These are phyloP conservation scores for Mareca strepera DNA, from an alignment of 2,797 vertebrate genomes.

Conservation along the genomic window DNA sequence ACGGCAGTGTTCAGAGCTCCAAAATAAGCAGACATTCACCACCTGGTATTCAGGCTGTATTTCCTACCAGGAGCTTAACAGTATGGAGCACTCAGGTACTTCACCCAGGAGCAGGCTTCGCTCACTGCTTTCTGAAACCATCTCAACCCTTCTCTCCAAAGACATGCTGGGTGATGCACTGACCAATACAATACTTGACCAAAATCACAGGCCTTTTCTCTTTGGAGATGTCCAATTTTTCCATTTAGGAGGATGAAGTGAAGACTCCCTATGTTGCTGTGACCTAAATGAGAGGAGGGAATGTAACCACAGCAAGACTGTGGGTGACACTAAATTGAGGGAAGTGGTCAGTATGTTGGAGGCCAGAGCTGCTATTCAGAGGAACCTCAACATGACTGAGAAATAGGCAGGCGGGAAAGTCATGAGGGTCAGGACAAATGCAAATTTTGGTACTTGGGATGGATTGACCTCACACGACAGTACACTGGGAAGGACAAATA, in stretches of 20 bases:
- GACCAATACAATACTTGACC: not conserved
- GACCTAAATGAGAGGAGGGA: not conserved
- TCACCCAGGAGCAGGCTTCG: not conserved
- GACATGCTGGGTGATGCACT: not conserved
- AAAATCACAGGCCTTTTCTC: not conserved
- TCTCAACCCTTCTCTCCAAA: not conserved
- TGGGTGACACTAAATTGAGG: not conserved
- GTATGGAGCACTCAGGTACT: no score
- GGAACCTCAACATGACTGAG: not conserved
- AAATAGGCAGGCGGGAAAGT: not conserved
- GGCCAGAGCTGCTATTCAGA: not conserved
- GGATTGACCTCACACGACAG: not conserved
- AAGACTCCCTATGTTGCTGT: not conserved
- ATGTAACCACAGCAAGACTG: not conserved
- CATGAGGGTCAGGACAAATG: not conserved
- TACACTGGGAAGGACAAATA: not conserved
- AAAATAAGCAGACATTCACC: not conserved
- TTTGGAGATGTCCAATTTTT: not conserved
- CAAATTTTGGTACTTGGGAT: not conserved
- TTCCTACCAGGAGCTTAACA: not conserved
- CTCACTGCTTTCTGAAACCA: not conserved
- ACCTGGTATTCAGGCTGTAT: not conserved
- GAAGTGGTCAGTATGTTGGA: not conserved
- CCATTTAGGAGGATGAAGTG: not conserved
- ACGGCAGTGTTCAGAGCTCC: not conserved